Conservation (phyloP, 2,113 vertebrate genomes). For the Anarhynchus alexandrinus region DNA sequence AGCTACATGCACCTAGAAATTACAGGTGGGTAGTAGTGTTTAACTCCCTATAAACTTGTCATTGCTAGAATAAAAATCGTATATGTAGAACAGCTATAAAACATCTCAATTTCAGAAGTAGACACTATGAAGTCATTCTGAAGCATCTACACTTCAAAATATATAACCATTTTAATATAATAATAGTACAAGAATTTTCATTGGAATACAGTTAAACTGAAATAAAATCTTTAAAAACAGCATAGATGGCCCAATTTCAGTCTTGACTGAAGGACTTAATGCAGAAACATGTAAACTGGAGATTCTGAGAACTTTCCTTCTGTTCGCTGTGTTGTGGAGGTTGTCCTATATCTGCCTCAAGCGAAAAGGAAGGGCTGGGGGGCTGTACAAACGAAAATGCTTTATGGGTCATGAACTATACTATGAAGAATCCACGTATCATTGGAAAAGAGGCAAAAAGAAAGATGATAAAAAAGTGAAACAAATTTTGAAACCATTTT, state of each 20-base stretch:
- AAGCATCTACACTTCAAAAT: neutral
- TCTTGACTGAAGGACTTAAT: neutral
- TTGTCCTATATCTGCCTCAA: neutral
- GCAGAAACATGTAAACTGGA: neutral
- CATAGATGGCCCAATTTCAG: neutral
- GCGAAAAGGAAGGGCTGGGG: neutral
- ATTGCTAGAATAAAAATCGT: neutral
- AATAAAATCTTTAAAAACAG: neutral
- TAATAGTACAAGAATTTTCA: neutral
- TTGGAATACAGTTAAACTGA: neutral
- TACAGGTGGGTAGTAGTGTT: slow-evolving; percentile 79
- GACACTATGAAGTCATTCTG: too few relatives aligned
- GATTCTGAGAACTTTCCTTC: neutral
- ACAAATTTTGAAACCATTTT: neutral
- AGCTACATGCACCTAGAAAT: slow-evolving; percentile 99
- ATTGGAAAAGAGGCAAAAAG: neutral
- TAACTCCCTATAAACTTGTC: neutral
- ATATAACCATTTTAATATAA: neutral
- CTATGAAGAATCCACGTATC: neutral
- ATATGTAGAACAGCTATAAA: neutral
- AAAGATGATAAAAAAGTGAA: neutral
- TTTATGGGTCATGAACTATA: neutral
- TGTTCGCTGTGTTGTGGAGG: neutral
- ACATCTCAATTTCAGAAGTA: too few relatives aligned
- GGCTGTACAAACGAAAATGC: neutral